Base-by-base conservation (phyloP, 2,797 vertebrate genomes). In the Sebastes reedi region DNA sequence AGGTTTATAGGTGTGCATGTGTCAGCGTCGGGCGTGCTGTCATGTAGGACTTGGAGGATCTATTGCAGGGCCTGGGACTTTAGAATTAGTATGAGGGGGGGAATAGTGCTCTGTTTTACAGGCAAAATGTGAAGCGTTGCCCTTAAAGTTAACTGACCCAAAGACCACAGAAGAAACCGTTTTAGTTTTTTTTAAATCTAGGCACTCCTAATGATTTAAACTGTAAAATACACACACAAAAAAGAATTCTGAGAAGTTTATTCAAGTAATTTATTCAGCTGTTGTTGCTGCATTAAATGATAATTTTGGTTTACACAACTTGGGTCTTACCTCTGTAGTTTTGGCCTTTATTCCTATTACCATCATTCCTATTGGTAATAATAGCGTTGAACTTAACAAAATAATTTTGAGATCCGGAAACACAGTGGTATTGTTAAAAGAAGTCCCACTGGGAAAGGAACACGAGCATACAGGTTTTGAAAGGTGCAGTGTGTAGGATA, bases 1-100 rank as follows among this genome's bases (percentile, higher is more conserved):
- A 68, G 77, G 84, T 89, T 89, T 90, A 88, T 87, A 80, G 84
- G 87, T 77, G 72, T 73, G 75, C 70, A 74, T 85, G 89, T 87
- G 86, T 88, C 81, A 74, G 78, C 76, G 83, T 90, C 86, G 84
- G 79, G 82, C 77, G 79, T 56, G 84, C 81, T 88, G 88, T 88
- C 81, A 85, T 85, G 75, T 70, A 14, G 72, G 81, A 80, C 86
- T 81, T 66, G 56, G 39, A 88, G 84, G 81, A 92, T 92, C 72
- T 91, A 85, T 67, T 79, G 82, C 87, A 89, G 84, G 67, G 78
- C 73, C 77, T 69, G 58, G 55, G 79, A 74, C 73, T 78, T 82
- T 22, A 75, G 82, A 83, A 79, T 77, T 82, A 86, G 81, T 56
- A 79, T 68, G 32, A 20, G 42, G 52, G 36, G 14, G 18, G 76